These are phyloP conservation scores for Pseudococcus jackbeardsleyi DNA, from an alignment of 2,888 invertebrate genomes.

Conservation along the genomic window DNA sequence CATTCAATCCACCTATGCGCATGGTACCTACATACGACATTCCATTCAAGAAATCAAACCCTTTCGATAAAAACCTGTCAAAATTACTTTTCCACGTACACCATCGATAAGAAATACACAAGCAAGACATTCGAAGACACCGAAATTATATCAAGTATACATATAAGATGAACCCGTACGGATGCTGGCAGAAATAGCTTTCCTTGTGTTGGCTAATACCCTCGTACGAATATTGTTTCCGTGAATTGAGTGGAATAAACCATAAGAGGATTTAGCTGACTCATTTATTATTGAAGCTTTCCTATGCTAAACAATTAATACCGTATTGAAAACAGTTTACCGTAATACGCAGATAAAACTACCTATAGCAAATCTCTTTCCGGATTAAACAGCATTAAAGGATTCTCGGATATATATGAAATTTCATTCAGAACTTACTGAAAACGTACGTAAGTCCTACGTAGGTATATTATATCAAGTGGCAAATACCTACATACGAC, in stretches of 20 bases:
- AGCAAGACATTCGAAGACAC: constrained; percentile 9
- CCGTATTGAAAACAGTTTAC: constrained; percentile 63
- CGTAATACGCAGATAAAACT: constrained; percentile 58
- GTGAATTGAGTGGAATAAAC: constrained; percentile 62
- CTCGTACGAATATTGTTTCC: constrained; percentile 61
- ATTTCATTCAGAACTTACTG: constrained; percentile 3
- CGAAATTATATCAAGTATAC: constrained; percentile 9
- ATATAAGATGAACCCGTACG: constrained; percentile 22
- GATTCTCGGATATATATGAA: constrained; percentile 45
- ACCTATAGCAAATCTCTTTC: constrained; percentile 59
- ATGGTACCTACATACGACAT: no score
- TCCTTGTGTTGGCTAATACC: constrained; percentile 53
- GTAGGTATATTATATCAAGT: constrained; percentile 43
- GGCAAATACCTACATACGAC: background rate
- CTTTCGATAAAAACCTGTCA: background rate
- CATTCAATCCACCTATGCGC: no score
- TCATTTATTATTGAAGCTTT: constrained; percentile 62
- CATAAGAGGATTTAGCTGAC: constrained; percentile 62
- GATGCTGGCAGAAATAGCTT: constrained; percentile 40
- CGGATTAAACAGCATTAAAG: constrained; percentile 56
- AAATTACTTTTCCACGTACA: background rate
- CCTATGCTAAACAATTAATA: constrained; percentile 63
- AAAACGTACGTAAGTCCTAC: background rate
- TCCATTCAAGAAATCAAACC: background rate
- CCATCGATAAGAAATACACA: background rate